Evolutionary conservation across 2,888 invertebrate species (phyloP).

Genomic region (Elaeidobius kamerunicus): DNA sequence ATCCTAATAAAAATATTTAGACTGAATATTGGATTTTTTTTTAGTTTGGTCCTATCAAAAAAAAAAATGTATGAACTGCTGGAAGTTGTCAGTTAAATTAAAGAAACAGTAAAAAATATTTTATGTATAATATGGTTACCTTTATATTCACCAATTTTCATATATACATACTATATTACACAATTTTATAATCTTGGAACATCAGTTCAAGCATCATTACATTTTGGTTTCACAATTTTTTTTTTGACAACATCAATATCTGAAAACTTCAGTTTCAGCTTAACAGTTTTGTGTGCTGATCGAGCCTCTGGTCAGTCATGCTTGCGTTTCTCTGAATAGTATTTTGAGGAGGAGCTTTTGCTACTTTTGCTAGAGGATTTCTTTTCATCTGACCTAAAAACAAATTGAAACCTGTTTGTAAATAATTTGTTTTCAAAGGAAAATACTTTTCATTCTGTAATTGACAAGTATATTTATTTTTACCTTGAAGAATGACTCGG

Average conservation of each 20-base stretch:
- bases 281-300: constrained; percentile 5
- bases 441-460: too few species aligned
- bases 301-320: constrained; percentile 24
- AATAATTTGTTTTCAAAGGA: neutral
- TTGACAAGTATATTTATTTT: constrained; percentile 3
- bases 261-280: constrained; percentile 16
- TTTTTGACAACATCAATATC: constrained; percentile 11
- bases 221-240: neutral
- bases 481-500: constrained; percentile 27
- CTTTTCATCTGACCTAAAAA: constrained; percentile 24
- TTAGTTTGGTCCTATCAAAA: too few species aligned
- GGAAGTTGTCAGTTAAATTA: too few species aligned
- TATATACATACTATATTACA: too few species aligned
- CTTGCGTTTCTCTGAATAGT: constrained; percentile 28
- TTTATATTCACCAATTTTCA: too few species aligned
- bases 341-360: constrained; percentile 53
- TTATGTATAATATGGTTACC: too few species aligned
- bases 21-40: too few species aligned
- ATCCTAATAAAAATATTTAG: too few species aligned
- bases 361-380: constrained; percentile 44
- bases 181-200: too few species aligned
- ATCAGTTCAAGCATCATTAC: neutral
- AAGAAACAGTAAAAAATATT: too few species aligned
- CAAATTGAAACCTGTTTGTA: neutral
- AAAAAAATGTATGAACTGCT: too few species aligned